These are phyloP conservation scores for Trissolcus basalis DNA, from an alignment of 1,140 invertebrate genomes.

Conservation along the genomic window DNA sequence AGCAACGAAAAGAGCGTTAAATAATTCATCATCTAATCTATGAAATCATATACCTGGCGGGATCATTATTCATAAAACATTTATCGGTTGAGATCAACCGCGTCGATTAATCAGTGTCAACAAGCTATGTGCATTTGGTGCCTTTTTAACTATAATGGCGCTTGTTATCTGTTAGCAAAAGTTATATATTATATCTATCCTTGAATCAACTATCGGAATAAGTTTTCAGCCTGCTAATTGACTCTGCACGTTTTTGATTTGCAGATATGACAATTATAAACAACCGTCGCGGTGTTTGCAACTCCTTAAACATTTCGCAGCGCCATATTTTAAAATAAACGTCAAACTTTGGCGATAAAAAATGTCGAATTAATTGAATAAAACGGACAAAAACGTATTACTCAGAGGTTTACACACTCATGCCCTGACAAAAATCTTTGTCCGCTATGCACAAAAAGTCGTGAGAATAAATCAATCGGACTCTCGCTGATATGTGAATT, in stretches of 20 bases:
- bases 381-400: too few species aligned
- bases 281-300: too few species aligned
- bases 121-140: conserved; percentile 37
- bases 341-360: too few species aligned
- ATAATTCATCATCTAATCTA: conserved; percentile 55
- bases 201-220: conserved; percentile 39
- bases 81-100: conserved; percentile 35
- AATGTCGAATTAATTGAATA: too few species aligned
- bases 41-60: conserved; percentile 38
- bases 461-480: too few species aligned
- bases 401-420: too few species aligned
- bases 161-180: conserved; percentile 48
- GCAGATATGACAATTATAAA: conserved; percentile 19
- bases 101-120: conserved; percentile 59
- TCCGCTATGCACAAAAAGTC: too few species aligned
- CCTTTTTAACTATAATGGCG: conserved; percentile 44
- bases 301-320: too few species aligned
- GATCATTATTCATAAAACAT: conserved; percentile 50
- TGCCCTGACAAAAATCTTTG: too few species aligned
- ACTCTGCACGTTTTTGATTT: conserved; percentile 46
- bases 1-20: conserved; percentile 42
- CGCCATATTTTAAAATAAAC: too few species aligned
- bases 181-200: conserved; percentile 45
- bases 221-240: conserved; percentile 54
- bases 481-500: too few species aligned